phyloP scores from a whole-genome alignment of 2,888 invertebrate genomes.

The Sinotaia quadrata region DNA sequence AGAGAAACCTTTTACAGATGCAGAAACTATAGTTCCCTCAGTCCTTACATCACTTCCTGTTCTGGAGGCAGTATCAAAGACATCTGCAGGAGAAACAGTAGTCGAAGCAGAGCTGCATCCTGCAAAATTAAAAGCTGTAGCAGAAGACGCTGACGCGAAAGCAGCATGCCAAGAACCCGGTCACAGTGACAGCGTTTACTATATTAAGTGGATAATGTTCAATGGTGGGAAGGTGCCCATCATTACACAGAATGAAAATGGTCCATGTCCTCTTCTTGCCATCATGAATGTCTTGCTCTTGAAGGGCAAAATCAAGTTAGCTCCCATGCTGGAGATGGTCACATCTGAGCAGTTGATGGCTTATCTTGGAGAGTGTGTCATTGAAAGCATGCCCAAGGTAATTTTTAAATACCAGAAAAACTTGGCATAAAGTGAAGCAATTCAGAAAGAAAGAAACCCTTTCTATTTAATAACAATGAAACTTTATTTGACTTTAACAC shows the following conservation, averaged over 20 bases:
- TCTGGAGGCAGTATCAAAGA: background rate
- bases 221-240: constrained; percentile 71
- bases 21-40: no score
- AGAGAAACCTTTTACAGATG: no score
- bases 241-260: constrained; percentile 77
- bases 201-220: constrained; percentile 75
- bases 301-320: constrained; percentile 72
- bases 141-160: constrained; percentile 13
- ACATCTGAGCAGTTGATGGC: constrained; percentile 74
- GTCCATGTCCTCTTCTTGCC: constrained; percentile 77
- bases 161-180: constrained; percentile 17
- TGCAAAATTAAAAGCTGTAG: constrained; percentile 3
- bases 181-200: constrained; percentile 68
- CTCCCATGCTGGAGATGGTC: constrained; percentile 72
- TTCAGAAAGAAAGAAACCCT: no score
- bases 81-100: background rate
- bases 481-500: no score
- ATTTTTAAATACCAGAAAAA: no score
- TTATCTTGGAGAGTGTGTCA: constrained; percentile 74
- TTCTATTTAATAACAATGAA: no score
- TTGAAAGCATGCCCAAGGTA: constrained; percentile 65
- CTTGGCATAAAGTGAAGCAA: no score
- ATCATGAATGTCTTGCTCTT: constrained; percentile 76
- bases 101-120: constrained; percentile 3
- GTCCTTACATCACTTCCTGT: no score